Percentiles rank a stretch among this genome's conserved stretches.
These are phyloP conservation scores for Onychomys arenicola DNA, from an alignment of 2,797 vertebrate species.

Conservation along the genomic window DNA sequence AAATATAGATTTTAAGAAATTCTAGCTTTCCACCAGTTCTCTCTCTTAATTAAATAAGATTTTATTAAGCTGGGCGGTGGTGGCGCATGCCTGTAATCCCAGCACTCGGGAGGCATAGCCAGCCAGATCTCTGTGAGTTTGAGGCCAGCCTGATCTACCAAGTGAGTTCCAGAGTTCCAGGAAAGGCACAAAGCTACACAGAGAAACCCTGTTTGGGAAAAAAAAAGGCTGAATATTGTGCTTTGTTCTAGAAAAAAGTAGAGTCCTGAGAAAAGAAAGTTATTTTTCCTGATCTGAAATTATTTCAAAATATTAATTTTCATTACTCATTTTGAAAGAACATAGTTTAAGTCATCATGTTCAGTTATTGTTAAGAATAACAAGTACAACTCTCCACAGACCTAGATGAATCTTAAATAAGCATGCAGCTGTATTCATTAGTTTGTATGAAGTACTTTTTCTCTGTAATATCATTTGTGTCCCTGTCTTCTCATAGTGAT, in stretches of 20 bases:
- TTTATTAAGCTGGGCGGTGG: too few species aligned
- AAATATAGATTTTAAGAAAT: not conserved
- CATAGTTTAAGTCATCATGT: not conserved
- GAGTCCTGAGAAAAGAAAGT: not conserved
- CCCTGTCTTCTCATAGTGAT: not conserved
- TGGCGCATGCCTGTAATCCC: too few species aligned
- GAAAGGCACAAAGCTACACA: too few species aligned
- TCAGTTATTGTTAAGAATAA: not conserved
- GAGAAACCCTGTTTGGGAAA: too few species aligned
- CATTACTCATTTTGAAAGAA: not conserved
- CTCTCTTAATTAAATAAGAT: not conserved
- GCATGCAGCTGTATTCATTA: too few species aligned
- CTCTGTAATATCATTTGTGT: not conserved
- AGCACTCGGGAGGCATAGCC: too few species aligned
- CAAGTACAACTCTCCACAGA: not conserved
- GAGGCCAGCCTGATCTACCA: too few species aligned
- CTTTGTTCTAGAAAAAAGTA: not conserved
- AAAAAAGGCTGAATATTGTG: rapidly evolving
- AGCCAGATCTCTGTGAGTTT: too few species aligned
- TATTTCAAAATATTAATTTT: not conserved
- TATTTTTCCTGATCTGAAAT: not conserved
- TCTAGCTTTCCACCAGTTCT: not conserved
- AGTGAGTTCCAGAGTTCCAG: too few species aligned
- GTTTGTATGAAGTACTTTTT: not conserved
- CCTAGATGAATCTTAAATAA: not conserved